Conservation (phyloP, 1,140 invertebrate genomes). For the Drosophila nigromelanica region DNA sequence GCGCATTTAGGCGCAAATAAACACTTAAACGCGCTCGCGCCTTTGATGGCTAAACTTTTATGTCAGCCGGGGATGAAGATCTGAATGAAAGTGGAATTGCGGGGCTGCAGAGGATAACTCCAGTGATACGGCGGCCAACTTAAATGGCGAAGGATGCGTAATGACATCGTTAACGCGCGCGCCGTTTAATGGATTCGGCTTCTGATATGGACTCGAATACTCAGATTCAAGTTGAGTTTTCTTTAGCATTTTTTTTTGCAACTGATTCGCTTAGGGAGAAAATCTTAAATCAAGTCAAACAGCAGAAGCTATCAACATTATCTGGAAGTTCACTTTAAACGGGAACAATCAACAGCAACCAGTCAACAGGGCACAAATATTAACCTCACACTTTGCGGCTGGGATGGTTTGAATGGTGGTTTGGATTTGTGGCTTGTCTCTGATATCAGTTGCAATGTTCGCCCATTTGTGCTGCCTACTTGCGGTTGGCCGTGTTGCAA, state of each 20-base stretch:
- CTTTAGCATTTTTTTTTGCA: too few relatives aligned
- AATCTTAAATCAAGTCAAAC: constrained; percentile 61
- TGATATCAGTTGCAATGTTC: constrained; percentile 63
- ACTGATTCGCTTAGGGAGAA: too few relatives aligned
- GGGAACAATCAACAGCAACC: constrained; percentile 1
- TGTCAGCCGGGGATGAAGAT: constrained; percentile 47
- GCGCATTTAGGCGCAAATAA: constrained; percentile 82
- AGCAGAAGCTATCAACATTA: constrained; percentile 68
- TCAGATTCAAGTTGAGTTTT: constrained; percentile 17
- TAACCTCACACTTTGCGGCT: constrained; percentile 74
- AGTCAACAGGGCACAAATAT: constrained; percentile 37
- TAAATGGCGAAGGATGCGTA: constrained; percentile 56
- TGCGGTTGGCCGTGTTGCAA: constrained; percentile 63
- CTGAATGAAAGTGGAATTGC: constrained; percentile 28
- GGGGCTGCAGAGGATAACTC: background rate
- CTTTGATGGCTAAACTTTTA: constrained; percentile 77
- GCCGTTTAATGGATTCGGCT: constrained; percentile 62
- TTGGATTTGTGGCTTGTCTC: background rate
- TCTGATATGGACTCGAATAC: constrained; percentile 24
- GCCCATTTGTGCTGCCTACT: constrained; percentile 59
- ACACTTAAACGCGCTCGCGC: constrained; percentile 80
- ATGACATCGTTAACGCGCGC: constrained; percentile 76
- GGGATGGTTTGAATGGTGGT: constrained; percentile 8
- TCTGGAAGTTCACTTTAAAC: constrained; percentile 64
- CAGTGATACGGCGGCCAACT: constrained; percentile 25